Evolutionary conservation across 1,140 invertebrate species (phyloP), one percentile per base, ranked within the genome.

Genomic region (Scaptodrosophila lebanonensis): DNA sequence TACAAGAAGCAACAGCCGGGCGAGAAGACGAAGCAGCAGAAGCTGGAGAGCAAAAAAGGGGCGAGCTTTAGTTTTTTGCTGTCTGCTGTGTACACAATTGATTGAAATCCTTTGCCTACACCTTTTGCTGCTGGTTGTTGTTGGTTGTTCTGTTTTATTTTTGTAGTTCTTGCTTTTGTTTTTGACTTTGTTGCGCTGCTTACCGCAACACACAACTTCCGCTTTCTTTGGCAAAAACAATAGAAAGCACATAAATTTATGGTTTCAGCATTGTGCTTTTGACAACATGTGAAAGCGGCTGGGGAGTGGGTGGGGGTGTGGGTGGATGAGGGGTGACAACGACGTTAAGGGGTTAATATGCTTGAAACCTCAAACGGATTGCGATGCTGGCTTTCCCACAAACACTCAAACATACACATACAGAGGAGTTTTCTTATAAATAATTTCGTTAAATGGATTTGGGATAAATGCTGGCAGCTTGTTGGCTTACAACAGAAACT

Each of bases 191-290:
- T 64, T 48, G 25, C 42, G 27, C n/a, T 12, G 29, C 35, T 43
- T 16, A n/a, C 43, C 43, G 30, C 25, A 3, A 7, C 25, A 9
- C 52, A 29, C 30, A 79, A 82, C 73, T 79, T 79, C 73, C 73
- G 73, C 73, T 79, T 79, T 79, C 73, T 79, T 79, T 79, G 73
- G 75, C 75, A 79, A 79, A 79, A 79, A 79, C 73, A 79, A 79
- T 79, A 79, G 73, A 79, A 79, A 69, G 73, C 73, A 79, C 73
- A 79, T 79, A 79, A 79, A 79, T 79, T 79, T 79, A 79, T 79
- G 73, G 73, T 79, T 79, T 82, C 68, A 82, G 73, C 73, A 79
- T 79, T 79, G 73, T 79, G 75, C 75, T 79, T 79, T 79, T 79
- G 75, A 82, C 75, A 79, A 61, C 68, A 73, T 76, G 71, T 77